phyloP scores from a whole-genome alignment of 2,113 vertebrate genomes.

The Motacilla tschutschensis region DNA sequence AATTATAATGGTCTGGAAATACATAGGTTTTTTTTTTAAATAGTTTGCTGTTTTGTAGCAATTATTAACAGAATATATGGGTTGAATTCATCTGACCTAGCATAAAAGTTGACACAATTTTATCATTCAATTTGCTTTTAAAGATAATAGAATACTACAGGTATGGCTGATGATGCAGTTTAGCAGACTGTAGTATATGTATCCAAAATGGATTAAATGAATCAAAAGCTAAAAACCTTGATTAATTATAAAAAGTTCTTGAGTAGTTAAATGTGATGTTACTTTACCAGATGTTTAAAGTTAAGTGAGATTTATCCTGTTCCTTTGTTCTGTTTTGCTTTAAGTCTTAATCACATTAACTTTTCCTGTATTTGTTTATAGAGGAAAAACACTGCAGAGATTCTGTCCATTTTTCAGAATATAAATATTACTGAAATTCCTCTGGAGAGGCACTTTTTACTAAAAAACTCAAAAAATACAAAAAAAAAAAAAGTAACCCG shows the following conservation, averaged over 20 bases:
- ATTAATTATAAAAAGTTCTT: background rate
- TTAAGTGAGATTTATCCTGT: background rate
- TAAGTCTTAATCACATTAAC: background rate
- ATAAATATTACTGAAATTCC: background rate
- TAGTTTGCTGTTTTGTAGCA: background rate
- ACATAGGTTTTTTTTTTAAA: background rate
- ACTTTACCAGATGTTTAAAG: background rate
- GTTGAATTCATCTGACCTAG: background rate
- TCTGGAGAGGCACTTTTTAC: background rate
- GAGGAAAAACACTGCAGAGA: background rate
- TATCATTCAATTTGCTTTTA: background rate
- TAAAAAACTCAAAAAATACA: background rate
- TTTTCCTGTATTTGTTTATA: background rate
- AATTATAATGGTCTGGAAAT: background rate
- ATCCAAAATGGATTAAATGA: background rate
- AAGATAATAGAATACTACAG: background rate
- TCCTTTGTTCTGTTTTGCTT: constrained; percentile 10
- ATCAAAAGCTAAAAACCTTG: background rate
- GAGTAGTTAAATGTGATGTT: background rate
- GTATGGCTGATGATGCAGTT: background rate
- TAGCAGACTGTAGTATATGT: background rate
- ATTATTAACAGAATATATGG: background rate
- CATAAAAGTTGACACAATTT: background rate
- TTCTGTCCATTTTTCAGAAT: background rate
- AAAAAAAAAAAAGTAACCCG: background rate